phyloP scores from a whole-genome alignment of 2,797 vertebrate genomes.

The Lepilemur ruficaudatus region DNA sequence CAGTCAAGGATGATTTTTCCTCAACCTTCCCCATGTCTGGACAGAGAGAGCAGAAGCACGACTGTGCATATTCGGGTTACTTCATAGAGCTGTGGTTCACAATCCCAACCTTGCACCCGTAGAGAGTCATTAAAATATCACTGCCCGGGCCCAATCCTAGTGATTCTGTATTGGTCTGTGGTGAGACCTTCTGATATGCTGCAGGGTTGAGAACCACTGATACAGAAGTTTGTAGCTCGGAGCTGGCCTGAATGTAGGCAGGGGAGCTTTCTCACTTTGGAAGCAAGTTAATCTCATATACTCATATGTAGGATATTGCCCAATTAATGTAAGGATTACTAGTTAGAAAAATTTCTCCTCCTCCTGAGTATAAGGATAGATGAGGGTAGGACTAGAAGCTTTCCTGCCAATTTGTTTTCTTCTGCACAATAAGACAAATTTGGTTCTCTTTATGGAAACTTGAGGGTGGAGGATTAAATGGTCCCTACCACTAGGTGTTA shows the following conservation, averaged over 20 bases:
- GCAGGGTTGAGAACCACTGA: not conserved
- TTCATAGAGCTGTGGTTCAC: not conserved
- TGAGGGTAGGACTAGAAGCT: not conserved
- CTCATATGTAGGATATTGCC: not conserved
- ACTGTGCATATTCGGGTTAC: not conserved
- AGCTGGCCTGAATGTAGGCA: not conserved
- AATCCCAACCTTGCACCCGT: not conserved
- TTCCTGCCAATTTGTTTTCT: not conserved
- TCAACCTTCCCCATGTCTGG: not conserved
- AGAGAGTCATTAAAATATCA: not conserved
- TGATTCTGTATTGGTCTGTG: not conserved
- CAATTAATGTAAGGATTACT: not conserved
- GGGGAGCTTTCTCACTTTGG: not conserved
- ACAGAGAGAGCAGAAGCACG: not conserved
- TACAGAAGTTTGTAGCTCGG: not conserved
- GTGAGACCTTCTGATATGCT: not conserved
- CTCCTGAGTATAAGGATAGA: not conserved
- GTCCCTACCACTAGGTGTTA: not conserved
- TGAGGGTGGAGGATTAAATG: not conserved
- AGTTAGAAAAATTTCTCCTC: not conserved
- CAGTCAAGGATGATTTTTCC: not conserved
- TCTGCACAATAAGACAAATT: not conserved
- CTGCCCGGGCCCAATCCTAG: not conserved
- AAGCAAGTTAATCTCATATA: not conserved
- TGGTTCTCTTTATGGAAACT: not conserved